These are phyloP conservation scores for Cyanistes caeruleus DNA, from an alignment of 2,113 vertebrate genomes.

Conservation along the genomic window DNA sequence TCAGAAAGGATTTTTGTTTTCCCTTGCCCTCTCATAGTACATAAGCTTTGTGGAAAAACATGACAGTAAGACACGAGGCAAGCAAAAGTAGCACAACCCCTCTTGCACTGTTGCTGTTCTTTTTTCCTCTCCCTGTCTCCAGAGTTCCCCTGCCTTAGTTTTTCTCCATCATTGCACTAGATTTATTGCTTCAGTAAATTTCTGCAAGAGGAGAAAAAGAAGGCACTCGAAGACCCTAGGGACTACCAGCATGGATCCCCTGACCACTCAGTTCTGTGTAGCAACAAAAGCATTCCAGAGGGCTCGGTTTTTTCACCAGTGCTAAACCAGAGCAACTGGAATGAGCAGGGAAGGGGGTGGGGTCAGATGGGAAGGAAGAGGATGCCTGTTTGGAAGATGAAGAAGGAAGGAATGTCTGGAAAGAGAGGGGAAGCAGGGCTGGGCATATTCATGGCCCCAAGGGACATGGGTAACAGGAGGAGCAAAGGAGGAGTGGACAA, in stretches of 20 bases:
- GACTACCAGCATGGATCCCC: slow-evolving; percentile 50
- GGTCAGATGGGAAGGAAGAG: not conserved
- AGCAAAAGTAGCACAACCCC: not conserved
- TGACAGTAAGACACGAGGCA: not conserved
- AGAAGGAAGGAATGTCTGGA: not conserved
- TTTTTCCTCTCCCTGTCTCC: slow-evolving; percentile 19
- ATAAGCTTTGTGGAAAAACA: not conserved
- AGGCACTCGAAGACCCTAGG: not conserved
- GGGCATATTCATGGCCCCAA: not conserved
- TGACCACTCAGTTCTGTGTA: slow-evolving; percentile 20
- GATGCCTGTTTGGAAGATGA: not conserved
- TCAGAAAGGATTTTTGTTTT: not conserved
- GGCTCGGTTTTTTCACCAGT: slow-evolving; percentile 47
- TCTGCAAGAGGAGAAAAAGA: slow-evolving; percentile 51
- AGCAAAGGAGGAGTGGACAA: not conserved
- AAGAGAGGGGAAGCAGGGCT: not conserved
- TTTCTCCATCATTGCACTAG: slow-evolving; percentile 67
- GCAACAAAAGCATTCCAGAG: slow-evolving; percentile 62
- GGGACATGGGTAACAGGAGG: not conserved
- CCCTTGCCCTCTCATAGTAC: not conserved
- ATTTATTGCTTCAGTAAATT: slow-evolving; percentile 75
- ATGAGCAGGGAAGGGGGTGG: not conserved
- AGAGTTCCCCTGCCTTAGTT: slow-evolving; percentile 68
- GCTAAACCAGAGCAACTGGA: slow-evolving; percentile 25
- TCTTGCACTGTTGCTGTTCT: not conserved